A percentile compares a stretch with the other conserved stretches of the same genome.
These are phyloP conservation scores for Talpa occidentalis DNA, from an alignment of 2,113 vertebrate species.

Conservation along the genomic window DNA sequence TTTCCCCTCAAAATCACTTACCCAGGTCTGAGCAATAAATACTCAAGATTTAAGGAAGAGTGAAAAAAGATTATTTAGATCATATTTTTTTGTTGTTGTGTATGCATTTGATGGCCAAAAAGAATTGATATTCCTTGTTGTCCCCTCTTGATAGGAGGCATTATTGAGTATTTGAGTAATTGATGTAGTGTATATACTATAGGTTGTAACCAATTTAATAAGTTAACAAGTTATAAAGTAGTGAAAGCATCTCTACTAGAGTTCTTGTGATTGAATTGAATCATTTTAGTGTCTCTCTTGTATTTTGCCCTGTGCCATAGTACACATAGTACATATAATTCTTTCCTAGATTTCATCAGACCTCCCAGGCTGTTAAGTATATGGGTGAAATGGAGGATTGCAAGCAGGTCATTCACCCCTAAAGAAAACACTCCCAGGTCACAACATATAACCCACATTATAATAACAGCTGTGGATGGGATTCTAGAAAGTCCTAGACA, in stretches of 20 bases:
- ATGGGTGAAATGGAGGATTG: conserved; percentile 67
- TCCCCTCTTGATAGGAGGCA: too few relatives aligned
- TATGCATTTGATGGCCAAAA: neutral
- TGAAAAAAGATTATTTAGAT: neutral
- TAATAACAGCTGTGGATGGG: conserved; percentile 66
- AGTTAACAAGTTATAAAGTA: neutral
- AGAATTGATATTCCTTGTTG: too few relatives aligned
- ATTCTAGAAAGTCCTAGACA: conserved; percentile 54
- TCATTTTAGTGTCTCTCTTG: neutral
- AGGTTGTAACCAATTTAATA: neutral
- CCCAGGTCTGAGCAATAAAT: neutral
- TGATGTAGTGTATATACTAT: neutral
- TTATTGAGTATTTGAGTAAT: neutral
- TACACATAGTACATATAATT: neutral
- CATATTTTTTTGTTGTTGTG: neutral
- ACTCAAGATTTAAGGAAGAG: neutral
- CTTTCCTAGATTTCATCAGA: conserved; percentile 54
- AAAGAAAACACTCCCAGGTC: conserved; percentile 81
- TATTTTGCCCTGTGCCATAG: conserved; percentile 27
- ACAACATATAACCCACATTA: conserved; percentile 66
- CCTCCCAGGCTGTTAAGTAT: conserved; percentile 70
- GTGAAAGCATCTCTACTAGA: neutral
- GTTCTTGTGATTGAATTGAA: neutral
- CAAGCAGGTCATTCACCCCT: conserved; percentile 64
- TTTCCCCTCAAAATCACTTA: neutral